phyloP scores from a whole-genome alignment of 2,113 vertebrate species.

The Periophthalmus modestus region DNA sequence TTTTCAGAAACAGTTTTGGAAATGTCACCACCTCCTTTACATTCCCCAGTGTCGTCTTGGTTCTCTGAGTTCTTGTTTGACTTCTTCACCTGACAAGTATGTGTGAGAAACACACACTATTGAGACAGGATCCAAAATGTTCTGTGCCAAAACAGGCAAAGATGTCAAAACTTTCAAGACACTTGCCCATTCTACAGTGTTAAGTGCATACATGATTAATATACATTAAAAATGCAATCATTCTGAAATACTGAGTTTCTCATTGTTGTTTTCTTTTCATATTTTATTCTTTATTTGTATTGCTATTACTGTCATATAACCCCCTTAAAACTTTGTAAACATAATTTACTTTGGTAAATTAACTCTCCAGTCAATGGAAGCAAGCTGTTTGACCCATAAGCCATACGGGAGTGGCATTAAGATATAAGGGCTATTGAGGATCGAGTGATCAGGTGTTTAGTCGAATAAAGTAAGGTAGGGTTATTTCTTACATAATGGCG shows the following conservation, averaged over 20 bases:
- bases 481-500: too few relatives aligned
- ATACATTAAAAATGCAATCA: background rate
- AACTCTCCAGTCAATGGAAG: too few relatives aligned
- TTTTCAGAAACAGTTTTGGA: background rate
- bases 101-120: background rate
- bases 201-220: background rate
- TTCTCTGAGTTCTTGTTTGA: constrained; percentile 14
- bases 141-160: background rate
- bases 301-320: background rate
- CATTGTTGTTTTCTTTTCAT: background rate
- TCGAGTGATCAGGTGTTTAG: too few relatives aligned
- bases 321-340: too few relatives aligned
- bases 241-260: background rate
- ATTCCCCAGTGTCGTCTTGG: constrained; percentile 2
- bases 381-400: too few relatives aligned
- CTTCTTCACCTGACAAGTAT: constrained; percentile 4
- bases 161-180: background rate
- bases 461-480: too few relatives aligned
- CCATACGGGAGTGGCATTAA: too few relatives aligned
- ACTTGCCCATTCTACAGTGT: background rate
- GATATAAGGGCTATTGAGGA: too few relatives aligned
- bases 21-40: background rate
- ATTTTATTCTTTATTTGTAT: background rate
- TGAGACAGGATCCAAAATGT: background rate
- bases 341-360: too few relatives aligned